phyloP scores from a whole-genome alignment of 2,113 vertebrate genomes.

The Regulus satrapa region DNA sequence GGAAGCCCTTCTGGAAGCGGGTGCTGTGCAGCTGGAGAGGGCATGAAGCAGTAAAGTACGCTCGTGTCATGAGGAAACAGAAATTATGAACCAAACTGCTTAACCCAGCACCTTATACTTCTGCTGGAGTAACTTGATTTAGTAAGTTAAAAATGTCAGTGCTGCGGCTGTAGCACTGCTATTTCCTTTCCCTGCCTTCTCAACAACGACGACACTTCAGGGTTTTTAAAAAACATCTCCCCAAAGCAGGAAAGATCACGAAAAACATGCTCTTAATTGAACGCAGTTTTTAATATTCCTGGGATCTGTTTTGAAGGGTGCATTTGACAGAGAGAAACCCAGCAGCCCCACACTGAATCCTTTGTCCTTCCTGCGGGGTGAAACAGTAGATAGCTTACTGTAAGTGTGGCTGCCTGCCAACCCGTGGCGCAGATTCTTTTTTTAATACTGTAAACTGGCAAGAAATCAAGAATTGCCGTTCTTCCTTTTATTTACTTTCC shows the following conservation, averaged over 20 bases:
- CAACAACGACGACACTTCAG: background rate
- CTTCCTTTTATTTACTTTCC: constrained; percentile 82
- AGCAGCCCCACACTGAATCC: constrained; percentile 67
- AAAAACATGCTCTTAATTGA: background rate
- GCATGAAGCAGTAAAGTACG: background rate
- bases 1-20: background rate
- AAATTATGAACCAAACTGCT: background rate
- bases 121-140: constrained; percentile 24
- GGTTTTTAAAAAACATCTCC: background rate
- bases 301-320: constrained; percentile 51
- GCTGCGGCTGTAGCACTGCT: background rate
- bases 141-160: constrained; percentile 27
- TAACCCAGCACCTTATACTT: background rate
- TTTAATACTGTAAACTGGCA: constrained; percentile 88
- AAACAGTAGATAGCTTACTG: constrained; percentile 80
- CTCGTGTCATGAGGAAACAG: background rate
- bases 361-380: constrained; percentile 78
- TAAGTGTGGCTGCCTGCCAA: constrained; percentile 80
- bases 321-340: constrained; percentile 55
- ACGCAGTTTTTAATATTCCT: constrained; percentile 44
- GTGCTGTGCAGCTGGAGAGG: background rate
- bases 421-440: constrained; percentile 80
- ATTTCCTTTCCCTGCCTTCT: background rate
- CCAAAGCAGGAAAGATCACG: background rate
- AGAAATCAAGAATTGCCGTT: constrained; percentile 78